Percentiles rank a stretch among this genome's conserved stretches.
Evolutionary conservation across 2,113 vertebrate species (phyloP).

Genomic region (Mus spicilegus): DNA sequence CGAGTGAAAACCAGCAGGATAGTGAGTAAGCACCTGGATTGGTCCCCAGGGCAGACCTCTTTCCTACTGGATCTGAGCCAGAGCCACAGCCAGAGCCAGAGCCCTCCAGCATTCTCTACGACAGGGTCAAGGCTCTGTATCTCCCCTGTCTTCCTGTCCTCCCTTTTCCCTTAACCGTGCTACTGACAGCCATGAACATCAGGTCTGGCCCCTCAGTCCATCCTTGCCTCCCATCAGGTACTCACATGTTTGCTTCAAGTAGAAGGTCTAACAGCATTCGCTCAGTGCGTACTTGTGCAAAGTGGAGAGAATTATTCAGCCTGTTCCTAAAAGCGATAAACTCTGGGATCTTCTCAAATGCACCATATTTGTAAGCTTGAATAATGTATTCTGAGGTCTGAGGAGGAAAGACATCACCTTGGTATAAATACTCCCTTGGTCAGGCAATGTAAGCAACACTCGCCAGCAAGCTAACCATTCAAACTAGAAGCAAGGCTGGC

Average conservation of each 20-base stretch:
- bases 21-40: neutral
- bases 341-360: slow-evolving; percentile 99
- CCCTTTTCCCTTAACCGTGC: neutral
- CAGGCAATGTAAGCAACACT: slow-evolving; percentile 41
- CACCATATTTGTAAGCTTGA: slow-evolving; percentile 99
- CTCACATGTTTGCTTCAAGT: slow-evolving; percentile 98
- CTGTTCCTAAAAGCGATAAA: slow-evolving; percentile 98
- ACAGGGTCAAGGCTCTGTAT: neutral
- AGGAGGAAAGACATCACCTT: slow-evolving; percentile 78
- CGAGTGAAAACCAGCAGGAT: neutral
- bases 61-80: neutral
- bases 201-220: neutral
- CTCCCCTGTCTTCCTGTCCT: neutral
- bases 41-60: neutral
- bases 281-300: slow-evolving; percentile 98
- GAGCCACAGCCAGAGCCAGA: neutral
- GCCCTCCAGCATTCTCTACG: neutral
- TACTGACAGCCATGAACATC: neutral
- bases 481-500: neutral
- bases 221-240: slow-evolving; percentile 27
- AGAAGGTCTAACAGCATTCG: slow-evolving; percentile 97
- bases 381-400: slow-evolving; percentile 99
- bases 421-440: slow-evolving; percentile 67
- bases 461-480: slow-evolving; percentile 23
- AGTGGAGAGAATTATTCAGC: slow-evolving; percentile 98